Evolutionary conservation across 1,140 invertebrate species (phyloP), one percentile per base, ranked within the genome.

Genomic region (Drosophila repletoides): DNA sequence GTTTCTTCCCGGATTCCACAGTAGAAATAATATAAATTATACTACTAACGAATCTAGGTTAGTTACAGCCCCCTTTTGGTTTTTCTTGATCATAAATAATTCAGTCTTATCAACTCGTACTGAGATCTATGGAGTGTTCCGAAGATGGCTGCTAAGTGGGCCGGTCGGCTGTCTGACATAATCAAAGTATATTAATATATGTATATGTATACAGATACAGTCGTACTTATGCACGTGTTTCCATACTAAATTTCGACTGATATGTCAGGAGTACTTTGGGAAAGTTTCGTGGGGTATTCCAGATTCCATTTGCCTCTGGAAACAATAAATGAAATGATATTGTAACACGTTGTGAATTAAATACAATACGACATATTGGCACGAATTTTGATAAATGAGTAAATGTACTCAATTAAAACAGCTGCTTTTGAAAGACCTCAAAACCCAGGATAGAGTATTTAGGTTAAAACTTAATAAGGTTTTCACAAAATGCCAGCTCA

Each of bases 41-140:
- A n/a, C 21, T 19, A 22, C 15, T 58, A 10, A 14, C 53, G 17
- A 51, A 21, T 51, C 22, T 14, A 9, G 60, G 31, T 40, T 60
- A 55, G 72, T 33, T 45, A 66, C 29, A 65, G 73, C 43, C 33
- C 33, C 41, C 31, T 21, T 48, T 60, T 53, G 28, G 38, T 49
- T 43, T 51, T 31, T 34, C 15, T 51, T 52, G 40, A 41, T 41
- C 17, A 72, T 81, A 76, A 64, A 72, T 52, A 72, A 72, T 43
- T 36, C 7, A 1, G 26, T 7, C 49, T 72, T 68, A 72, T 72
- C 53, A 40, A 19, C 29, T 26, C 45, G 61, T 26, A 55, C 26
- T 75, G 21, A 22, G 36, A 36, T 24, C 3, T 2, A 7, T 24
- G 40, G 2, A 12, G n/a, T 53, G 33, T 10, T 12, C 9, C 10